Conservation (phyloP, 1,140 invertebrate genomes). For the Laodelphax striatellus region DNA sequence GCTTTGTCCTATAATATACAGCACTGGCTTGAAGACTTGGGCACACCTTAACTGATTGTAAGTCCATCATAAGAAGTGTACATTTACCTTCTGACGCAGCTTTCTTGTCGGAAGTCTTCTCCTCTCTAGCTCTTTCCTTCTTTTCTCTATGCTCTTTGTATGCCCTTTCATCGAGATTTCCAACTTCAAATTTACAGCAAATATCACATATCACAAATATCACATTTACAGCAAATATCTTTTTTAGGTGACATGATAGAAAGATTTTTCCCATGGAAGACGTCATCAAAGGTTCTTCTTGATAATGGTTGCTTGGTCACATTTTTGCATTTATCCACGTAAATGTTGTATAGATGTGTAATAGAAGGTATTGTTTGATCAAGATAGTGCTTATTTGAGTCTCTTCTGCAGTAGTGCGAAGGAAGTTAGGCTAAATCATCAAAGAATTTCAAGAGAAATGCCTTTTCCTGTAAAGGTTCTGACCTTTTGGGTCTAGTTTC, state of each 20-base stretch:
- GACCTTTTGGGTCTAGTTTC: neutral
- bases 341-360: neutral
- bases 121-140: slow-evolving; percentile 18
- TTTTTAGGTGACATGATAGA: slow-evolving; percentile 18
- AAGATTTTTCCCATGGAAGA: slow-evolving; percentile 16
- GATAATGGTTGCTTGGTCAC: neutral
- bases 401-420: neutral
- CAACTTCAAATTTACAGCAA: slow-evolving; percentile 17
- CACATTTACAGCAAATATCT: no score
- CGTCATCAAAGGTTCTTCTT: neutral
- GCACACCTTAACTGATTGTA: slow-evolving; percentile 29
- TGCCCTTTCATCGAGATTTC: slow-evolving; percentile 15
- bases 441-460: neutral
- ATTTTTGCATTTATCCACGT: neutral
- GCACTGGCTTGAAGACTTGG: slow-evolving; percentile 29
- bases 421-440: neutral
- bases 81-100: slow-evolving; percentile 15
- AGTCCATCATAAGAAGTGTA: slow-evolving; percentile 26
- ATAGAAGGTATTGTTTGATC: neutral
- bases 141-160: slow-evolving; percentile 16
- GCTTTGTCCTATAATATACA: slow-evolving; percentile 34
- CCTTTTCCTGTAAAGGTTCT: neutral
- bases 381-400: neutral
- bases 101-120: slow-evolving; percentile 22
- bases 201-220: slow-evolving; percentile 25